Percentiles rank a stretch among this genome's conserved stretches.
Evolutionary conservation across 2,113 vertebrate genomes (phyloP).

Genomic region (Gadus chalcogrammus): DNA sequence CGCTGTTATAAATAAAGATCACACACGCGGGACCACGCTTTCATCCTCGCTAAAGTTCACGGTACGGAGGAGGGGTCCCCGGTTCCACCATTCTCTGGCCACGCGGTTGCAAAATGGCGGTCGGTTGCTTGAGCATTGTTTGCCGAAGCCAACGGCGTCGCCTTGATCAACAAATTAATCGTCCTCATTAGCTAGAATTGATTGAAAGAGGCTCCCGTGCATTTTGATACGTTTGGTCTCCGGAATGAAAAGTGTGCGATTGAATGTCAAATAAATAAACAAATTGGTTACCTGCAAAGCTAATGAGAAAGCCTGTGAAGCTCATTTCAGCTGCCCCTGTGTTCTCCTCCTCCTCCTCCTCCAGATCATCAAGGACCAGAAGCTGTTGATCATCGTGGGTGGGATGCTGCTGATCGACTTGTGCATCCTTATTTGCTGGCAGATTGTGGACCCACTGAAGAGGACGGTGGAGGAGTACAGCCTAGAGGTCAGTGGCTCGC

Average conservation of each 20-base stretch:
- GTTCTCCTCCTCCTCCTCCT: slow-evolving; percentile 38
- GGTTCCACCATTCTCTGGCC: slow-evolving; percentile 12
- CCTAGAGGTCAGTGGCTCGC: slow-evolving; percentile 85
- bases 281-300: no score
- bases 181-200: neutral
- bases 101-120: slow-evolving; percentile 14
- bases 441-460: slow-evolving; percentile 95
- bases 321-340: no score
- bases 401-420: slow-evolving; percentile 99
- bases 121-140: no score
- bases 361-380: slow-evolving; percentile 99
- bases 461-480: slow-evolving; percentile 97
- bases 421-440: slow-evolving; percentile 99
- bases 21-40: slow-evolving; percentile 60
- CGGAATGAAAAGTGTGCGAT: no score
- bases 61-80: slow-evolving; percentile 44
- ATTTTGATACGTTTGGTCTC: no score
- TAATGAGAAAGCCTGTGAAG: no score
- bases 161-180: no score
- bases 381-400: slow-evolving; percentile 95
- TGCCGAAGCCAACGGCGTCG: neutral
- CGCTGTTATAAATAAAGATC: slow-evolving; percentile 69
- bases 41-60: slow-evolving; percentile 73
- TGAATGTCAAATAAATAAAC: no score
- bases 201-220: neutral